These are phyloP conservation scores for Lophura nycthemera DNA, from an alignment of 2,113 vertebrate species.

Conservation along the genomic window DNA sequence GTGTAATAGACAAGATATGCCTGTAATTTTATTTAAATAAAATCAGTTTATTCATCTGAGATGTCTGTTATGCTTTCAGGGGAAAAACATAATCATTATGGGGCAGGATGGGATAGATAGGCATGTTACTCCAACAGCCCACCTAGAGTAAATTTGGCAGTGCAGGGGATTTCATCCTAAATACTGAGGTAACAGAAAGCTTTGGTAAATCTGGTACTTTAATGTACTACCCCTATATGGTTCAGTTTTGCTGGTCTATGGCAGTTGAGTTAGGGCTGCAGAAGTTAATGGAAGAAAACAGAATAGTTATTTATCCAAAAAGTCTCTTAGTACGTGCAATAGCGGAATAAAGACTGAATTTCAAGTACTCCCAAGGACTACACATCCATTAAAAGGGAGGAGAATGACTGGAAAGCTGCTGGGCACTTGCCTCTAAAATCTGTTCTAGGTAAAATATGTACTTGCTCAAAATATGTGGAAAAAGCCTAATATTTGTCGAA, in stretches of 20 bases:
- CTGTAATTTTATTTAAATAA: conserved; percentile 72
- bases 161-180: background rate
- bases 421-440: background rate
- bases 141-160: background rate
- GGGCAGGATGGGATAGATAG: background rate
- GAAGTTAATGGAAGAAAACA: background rate
- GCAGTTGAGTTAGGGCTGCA: background rate
- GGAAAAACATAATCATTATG: background rate
- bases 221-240: background rate
- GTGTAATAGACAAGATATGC: background rate
- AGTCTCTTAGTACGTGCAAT: background rate
- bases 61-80: background rate
- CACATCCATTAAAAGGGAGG: conserved; percentile 22
- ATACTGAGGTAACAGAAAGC: background rate
- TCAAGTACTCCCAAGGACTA: background rate
- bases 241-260: background rate
- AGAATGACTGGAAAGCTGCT: background rate
- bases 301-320: background rate
- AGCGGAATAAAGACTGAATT: background rate
- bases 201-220: background rate
- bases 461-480: conserved; percentile 22
- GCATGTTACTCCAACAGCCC: background rate
- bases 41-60: conserved; percentile 40
- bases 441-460: conserved; percentile 24
- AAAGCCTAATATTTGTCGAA: conserved; percentile 1